Percentiles rank a stretch among this genome's conserved stretches.
Evolutionary conservation across 2,888 invertebrate genomes (phyloP).

Genomic region (Apoda limacodes): DNA sequence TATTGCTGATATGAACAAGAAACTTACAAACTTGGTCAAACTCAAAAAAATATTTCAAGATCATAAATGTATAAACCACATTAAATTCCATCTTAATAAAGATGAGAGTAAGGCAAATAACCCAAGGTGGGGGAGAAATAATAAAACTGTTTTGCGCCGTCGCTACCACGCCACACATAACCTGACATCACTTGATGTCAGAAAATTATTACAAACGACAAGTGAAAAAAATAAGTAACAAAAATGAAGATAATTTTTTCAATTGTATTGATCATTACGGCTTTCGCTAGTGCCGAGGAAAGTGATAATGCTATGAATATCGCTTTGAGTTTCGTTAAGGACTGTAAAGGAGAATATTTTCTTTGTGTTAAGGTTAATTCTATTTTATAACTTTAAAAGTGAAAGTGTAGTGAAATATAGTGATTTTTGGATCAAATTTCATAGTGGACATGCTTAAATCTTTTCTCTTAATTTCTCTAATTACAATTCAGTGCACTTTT

Average conservation of each 20-base stretch:
- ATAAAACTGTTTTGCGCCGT: slow-evolving; percentile 58
- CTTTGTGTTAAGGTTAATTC: slow-evolving; percentile 79
- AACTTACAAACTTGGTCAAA: too few species aligned
- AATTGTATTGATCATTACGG: slow-evolving; percentile 47
- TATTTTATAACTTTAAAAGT: slow-evolving; percentile 41
- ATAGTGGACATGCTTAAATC: too few species aligned
- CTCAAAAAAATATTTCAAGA: too few species aligned
- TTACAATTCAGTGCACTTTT: too few species aligned
- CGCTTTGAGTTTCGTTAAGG: slow-evolving; percentile 76
- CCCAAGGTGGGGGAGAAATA: slow-evolving; percentile 42
- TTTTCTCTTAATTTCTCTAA: too few species aligned
- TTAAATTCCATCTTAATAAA: slow-evolving; percentile 46
- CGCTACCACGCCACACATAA: slow-evolving; percentile 48
- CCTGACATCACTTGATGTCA: slow-evolving; percentile 57
- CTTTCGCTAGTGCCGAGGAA: slow-evolving; percentile 49
- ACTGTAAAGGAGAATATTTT: slow-evolving; percentile 76
- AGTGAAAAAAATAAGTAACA: slow-evolving; percentile 25
- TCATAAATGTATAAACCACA: slow-evolving; percentile 41
- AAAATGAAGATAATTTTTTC: slow-evolving; percentile 46
- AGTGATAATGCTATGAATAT: slow-evolving; percentile 70
- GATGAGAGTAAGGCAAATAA: slow-evolving; percentile 28
- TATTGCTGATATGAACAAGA: too few species aligned
- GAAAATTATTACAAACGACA: slow-evolving; percentile 35
- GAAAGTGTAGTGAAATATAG: slow-evolving; percentile 56
- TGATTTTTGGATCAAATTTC: too few species aligned